Base-by-base conservation (phyloP, 2,797 vertebrate species). In the Passerculus sandwichensis region DNA sequence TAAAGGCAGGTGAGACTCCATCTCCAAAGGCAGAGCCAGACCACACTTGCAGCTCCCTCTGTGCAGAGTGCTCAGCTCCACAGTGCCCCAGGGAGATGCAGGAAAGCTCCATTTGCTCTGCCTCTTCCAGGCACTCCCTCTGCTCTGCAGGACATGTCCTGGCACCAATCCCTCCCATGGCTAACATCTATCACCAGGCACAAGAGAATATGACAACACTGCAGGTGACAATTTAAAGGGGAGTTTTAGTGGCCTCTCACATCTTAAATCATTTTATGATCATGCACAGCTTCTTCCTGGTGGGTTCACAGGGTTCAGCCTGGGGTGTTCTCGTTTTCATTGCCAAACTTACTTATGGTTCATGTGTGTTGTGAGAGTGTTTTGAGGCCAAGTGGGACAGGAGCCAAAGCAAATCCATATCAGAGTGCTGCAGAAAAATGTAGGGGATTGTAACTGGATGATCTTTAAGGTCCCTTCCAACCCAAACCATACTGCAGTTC, bases 371-470 rank as follows among this genome's bases (percentile, higher is more conserved):
- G 50, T 65, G 53, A 64, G n/a, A 38, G n/a, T 36, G 40, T 74
- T 91, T 91, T 1, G 8, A 78, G 62, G 78, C 40, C 8, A 13
- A 77, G 57, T 56, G 57, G 74, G 50, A 75, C 10, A 29, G 62
- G 36, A 89, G 70, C 57, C 78, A 56, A 91, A 74, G 66, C 73
- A 95, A 91, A 81, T 21, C 61, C 36, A 5, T 71, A 54, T 74
- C 20, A 2, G 59, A 71, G 48, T 30, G 60, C 60, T 76, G 38
- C 65, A 89, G n/a, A n/a, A 91, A 59, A 59, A 59, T 17, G 23
- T 34, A 26, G 15, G 23, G 34, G 25, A 18, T 23, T 71, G n/a
- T 34, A 13, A 34, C 20, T 57, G 44, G 38, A 30, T 38, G 51
- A 34, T 17, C 34, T 40, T 60, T 60, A 40, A 27, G 9, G 19